Base-by-base conservation (phyloP, 2,113 vertebrate genomes). In the Delphinus delphis region DNA sequence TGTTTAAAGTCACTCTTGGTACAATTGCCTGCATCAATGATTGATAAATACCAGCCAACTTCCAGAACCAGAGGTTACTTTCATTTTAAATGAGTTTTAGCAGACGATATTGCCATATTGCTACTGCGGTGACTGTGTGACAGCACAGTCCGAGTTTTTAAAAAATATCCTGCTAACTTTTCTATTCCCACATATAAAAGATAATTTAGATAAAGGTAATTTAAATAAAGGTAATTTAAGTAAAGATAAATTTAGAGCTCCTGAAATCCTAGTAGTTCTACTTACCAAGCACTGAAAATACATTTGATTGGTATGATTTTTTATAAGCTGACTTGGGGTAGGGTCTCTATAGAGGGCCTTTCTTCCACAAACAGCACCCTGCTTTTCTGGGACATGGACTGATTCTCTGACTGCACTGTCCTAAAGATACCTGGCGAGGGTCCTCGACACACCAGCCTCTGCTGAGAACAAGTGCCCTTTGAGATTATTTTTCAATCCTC, bases 41-140 rank as follows among this genome's bases (percentile, higher is more conserved):
- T 9, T 71, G 41, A 26, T 47, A 91, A 94, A 93, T 28, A n/a
- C 8, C 10, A 89, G 33, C 60, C 50, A 47, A 38, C 20, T 87
- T 90, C 53, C 36, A 50, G 79, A 96, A 68, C 50, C 62, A 89
- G n/a, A 73, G 33, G 33, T 95, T 89, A 73, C 74, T 95, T 96
- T 93, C 60, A 12, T 74, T 95, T 96, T 74, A 63, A 84, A 73
- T 44, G 47, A 60, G 13, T 83, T 88, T 92, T 81, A n/a, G 41
- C 58, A 89, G 33, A 63, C 11, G n/a, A 20, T 20, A 26, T 85
- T 58, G n/a, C 50, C 62, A 15, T 33, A 7, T 83, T 36, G 36
- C 33, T 92, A 26, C 20, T 47, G 62, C 18, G 44, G 53, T 65
- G 36, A 6, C 53, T 28, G 33, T 79, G 13, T 67, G 25, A 71